Conservation (phyloP, 2,888 invertebrate species). For the Pharmacophagus antenor region DNA sequence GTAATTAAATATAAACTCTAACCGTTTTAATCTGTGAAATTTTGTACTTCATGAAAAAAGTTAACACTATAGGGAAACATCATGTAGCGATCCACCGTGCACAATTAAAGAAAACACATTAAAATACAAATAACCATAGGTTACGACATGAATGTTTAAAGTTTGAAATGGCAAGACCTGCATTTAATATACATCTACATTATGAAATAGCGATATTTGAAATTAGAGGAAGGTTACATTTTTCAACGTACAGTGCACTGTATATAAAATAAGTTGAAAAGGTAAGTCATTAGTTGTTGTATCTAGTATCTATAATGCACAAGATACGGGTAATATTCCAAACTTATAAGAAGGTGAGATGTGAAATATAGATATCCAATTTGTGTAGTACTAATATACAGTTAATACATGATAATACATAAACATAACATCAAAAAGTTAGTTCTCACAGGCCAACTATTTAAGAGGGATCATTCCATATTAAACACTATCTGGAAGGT, state of each 20-base stretch:
- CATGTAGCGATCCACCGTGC: neutral
- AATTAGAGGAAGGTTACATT: neutral
- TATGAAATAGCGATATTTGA: neutral
- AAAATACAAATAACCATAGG: neutral
- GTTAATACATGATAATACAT: constrained; percentile 10
- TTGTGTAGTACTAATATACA: neutral
- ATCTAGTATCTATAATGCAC: neutral
- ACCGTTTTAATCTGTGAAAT: no score
- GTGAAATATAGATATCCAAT: neutral
- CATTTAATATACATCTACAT: constrained; percentile 23
- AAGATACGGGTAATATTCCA: neutral
- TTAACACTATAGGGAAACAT: neutral
- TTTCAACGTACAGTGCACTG: neutral
- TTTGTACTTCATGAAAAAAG: neutral
- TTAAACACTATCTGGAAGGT: constrained; percentile 16
- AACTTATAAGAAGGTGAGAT: neutral
- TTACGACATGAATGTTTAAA: neutral
- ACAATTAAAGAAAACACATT: neutral
- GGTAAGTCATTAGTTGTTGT: neutral
- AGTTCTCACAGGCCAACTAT: constrained; percentile 20
- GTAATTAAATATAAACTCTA: no score
- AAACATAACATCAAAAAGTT: constrained; percentile 5
- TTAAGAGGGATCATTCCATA: constrained; percentile 21
- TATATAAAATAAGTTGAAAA: neutral
- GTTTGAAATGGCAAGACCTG: constrained; percentile 20